Evolutionary conservation across 2,888 invertebrate genomes (phyloP).

Genomic region (Drosophila yooni): DNA sequence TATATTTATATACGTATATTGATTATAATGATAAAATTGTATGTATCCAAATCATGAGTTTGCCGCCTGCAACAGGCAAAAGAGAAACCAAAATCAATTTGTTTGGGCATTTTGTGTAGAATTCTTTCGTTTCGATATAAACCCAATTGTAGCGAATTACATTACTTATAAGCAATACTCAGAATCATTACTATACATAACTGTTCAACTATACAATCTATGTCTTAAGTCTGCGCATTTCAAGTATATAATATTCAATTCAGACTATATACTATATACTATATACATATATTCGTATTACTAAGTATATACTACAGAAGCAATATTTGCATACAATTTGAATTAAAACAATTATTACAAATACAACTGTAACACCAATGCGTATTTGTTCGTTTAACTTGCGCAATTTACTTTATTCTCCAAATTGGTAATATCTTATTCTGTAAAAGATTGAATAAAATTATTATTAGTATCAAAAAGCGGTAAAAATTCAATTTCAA

Average conservation of each 20-base stretch:
- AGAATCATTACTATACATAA: constrained; percentile 50
- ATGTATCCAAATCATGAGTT: constrained; percentile 26
- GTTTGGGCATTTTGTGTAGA: constrained; percentile 31
- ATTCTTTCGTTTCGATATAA: constrained; percentile 28
- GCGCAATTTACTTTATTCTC: constrained; percentile 5
- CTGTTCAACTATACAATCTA: constrained; percentile 43
- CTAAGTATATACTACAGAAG: constrained; percentile 51
- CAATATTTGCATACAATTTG: constrained; percentile 59
- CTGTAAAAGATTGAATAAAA: constrained; percentile 11
- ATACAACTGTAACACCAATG: constrained; percentile 22
- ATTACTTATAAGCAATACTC: constrained; percentile 54
- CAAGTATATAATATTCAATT: constrained; percentile 36
- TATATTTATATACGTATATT: constrained; percentile 13
- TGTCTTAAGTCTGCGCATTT: constrained; percentile 52
- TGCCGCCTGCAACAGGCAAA: constrained; percentile 34
- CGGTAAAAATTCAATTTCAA: constrained; percentile 3
- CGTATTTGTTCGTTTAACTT: constrained; percentile 6
- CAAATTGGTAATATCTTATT: constrained; percentile 11
- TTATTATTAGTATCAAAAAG: background rate
- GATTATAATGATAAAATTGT: constrained; percentile 25
- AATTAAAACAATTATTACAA: constrained; percentile 50
- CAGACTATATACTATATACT: constrained; percentile 21
- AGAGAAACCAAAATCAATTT: constrained; percentile 27
- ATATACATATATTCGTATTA: constrained; percentile 37
- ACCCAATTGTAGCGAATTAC: constrained; percentile 58